phyloP scores from a whole-genome alignment of 2,888 invertebrate species.

The Eudemis profundana region DNA sequence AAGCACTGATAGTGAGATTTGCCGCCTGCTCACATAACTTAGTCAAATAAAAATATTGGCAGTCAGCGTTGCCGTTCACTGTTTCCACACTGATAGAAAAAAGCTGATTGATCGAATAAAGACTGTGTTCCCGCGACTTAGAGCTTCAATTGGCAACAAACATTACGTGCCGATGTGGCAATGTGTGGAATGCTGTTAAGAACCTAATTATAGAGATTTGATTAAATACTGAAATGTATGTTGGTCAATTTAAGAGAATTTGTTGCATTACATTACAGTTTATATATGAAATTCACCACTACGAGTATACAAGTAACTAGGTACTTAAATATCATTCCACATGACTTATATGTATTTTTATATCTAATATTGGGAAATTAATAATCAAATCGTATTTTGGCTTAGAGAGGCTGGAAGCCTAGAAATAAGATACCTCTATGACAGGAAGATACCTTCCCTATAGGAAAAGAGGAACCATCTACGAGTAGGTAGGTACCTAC shows the following conservation, averaged over 20 bases:
- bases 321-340: not conserved
- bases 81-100: slow-evolving; percentile 36
- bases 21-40: slow-evolving; percentile 32
- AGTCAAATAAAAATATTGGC: slow-evolving; percentile 31
- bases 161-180: slow-evolving; percentile 19
- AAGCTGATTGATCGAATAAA: slow-evolving; percentile 32
- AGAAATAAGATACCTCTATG: too few species aligned
- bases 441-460: too few species aligned
- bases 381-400: too few species aligned
- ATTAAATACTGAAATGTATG: slow-evolving; percentile 29
- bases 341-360: too few species aligned
- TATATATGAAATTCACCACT: too few species aligned
- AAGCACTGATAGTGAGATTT: too few species aligned
- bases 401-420: too few species aligned
- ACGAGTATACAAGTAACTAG: too few species aligned
- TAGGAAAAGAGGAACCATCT: too few species aligned
- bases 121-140: slow-evolving; percentile 25
- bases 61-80: slow-evolving; percentile 31
- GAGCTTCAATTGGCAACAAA: slow-evolving; percentile 17
- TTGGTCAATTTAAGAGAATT: slow-evolving; percentile 26
- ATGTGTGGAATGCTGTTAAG: slow-evolving; percentile 36
- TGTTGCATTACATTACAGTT: too few species aligned
- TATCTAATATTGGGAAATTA: too few species aligned
- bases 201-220: slow-evolving; percentile 41
- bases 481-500: too few species aligned